phyloP scores from a whole-genome alignment of 23 tunicate genomes.

The Diplosoma virens region DNA sequence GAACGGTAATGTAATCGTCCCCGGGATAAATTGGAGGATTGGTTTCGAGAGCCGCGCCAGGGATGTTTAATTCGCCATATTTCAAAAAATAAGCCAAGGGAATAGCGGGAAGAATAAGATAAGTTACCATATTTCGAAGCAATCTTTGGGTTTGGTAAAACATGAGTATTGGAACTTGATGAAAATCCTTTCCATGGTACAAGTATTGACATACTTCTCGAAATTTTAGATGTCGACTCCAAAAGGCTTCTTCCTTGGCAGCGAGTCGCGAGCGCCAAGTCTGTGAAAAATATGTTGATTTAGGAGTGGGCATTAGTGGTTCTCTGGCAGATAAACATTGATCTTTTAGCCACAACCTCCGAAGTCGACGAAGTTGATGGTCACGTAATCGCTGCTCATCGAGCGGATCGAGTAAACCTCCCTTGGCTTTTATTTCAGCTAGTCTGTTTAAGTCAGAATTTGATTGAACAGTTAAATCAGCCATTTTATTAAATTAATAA shows the following conservation, averaged over 20 bases:
- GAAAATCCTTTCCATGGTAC: constrained; percentile 32
- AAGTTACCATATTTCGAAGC: background rate
- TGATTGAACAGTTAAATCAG: background rate
- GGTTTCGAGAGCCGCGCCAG: background rate
- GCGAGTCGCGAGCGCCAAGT: background rate
- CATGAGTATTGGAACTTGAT: constrained; percentile 13
- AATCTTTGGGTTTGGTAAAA: background rate
- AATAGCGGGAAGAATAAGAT: background rate
- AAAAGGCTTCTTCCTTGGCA: constrained; percentile 28
- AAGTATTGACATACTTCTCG: constrained; percentile 4
- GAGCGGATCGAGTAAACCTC: constrained; percentile 31
- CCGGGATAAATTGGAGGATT: constrained; percentile 1
- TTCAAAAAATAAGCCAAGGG: constrained; percentile 6
- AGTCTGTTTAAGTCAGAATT: constrained; percentile 26
- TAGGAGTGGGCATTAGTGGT: constrained; percentile 68
- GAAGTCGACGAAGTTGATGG: constrained; percentile 74
- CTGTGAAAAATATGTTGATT: constrained; percentile 27
- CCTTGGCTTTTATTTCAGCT: constrained; percentile 27
- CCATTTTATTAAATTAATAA: too few species aligned
- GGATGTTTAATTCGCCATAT: constrained; percentile 11
- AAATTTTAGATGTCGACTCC: constrained; percentile 23
- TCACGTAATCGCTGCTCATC: constrained; percentile 89
- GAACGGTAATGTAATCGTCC: background rate
- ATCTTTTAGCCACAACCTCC: constrained; percentile 83
- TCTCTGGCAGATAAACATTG: constrained; percentile 69